phyloP scores from a whole-genome alignment of 2,888 invertebrate genomes.

The Xylocampa areola region DNA sequence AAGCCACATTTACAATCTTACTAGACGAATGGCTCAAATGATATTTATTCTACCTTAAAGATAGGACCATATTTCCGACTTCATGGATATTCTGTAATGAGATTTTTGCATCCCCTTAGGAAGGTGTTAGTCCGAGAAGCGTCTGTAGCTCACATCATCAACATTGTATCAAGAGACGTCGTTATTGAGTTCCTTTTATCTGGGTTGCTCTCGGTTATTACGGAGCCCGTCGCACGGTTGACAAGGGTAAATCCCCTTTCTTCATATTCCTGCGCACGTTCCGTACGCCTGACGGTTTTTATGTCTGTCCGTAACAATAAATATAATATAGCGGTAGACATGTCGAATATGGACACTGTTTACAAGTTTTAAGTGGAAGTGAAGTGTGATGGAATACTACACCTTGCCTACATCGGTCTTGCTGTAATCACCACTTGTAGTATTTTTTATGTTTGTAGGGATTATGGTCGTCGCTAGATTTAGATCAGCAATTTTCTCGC shows the following conservation, averaged over 20 bases:
- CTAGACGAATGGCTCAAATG: too few relatives aligned
- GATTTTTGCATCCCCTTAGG: conserved; percentile 1
- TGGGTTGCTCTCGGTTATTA: conserved; percentile 79
- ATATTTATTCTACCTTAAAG: too few relatives aligned
- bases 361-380: conserved; percentile 42
- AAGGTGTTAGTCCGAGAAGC: conserved; percentile 3
- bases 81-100: background rate
- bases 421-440: too few relatives aligned
- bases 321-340: conserved; percentile 51
- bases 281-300: conserved; percentile 59
- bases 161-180: conserved; percentile 61
- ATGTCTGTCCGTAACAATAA: conserved; percentile 60
- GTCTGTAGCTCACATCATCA: conserved; percentile 43
- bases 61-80: too few relatives aligned
- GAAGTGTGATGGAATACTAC: too few relatives aligned
- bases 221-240: conserved; percentile 77
- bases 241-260: conserved; percentile 88
- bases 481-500: too few relatives aligned
- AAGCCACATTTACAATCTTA: too few relatives aligned
- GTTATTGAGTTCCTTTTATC: conserved; percentile 76
- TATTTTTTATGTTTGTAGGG: too few relatives aligned
- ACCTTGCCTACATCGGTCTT: too few relatives aligned
- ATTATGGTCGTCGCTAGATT: too few relatives aligned
- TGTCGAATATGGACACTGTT: conserved; percentile 46
- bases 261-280: conserved; percentile 76